Conservation (phyloP, 2,797 vertebrate genomes). For the Tapirus indicus region DNA sequence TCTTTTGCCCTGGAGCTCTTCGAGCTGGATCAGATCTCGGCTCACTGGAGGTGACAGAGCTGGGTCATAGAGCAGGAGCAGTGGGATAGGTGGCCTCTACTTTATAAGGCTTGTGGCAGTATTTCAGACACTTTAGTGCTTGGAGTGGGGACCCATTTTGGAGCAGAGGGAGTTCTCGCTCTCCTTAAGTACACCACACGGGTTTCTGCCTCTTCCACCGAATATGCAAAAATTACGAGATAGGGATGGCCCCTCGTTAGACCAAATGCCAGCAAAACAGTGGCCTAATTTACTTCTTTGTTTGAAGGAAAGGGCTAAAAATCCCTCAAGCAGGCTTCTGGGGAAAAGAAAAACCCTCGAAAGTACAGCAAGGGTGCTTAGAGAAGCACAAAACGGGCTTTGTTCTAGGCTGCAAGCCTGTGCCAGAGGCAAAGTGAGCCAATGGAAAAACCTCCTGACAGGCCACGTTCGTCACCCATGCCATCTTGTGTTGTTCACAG, state of each 20-base stretch:
- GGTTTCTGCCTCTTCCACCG: neutral
- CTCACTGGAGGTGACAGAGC: neutral
- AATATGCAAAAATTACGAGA: neutral
- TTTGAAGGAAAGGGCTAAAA: constrained; percentile 76
- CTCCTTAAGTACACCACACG: neutral
- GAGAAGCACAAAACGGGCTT: constrained; percentile 85
- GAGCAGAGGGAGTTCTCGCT: neutral
- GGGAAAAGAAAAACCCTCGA: constrained; percentile 78
- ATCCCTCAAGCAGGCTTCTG: constrained; percentile 71
- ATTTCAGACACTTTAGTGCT: neutral
- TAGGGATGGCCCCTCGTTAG: neutral
- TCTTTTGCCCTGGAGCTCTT: neutral
- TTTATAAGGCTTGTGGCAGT: neutral
- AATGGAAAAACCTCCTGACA: constrained; percentile 78
- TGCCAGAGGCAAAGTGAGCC: constrained; percentile 78
- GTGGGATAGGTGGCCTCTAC: neutral
- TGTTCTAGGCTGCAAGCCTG: constrained; percentile 79
- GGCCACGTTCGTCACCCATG: neutral
- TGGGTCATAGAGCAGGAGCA: neutral
- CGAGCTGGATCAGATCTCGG: neutral
- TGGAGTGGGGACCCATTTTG: neutral
- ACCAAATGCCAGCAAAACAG: constrained; percentile 69
- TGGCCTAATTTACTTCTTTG: constrained; percentile 66
- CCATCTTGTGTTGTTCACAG: neutral
- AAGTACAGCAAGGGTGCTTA: constrained; percentile 80